Conservation (phyloP, 2,797 vertebrate genomes). For the Aselliscus stoliczkanus region DNA sequence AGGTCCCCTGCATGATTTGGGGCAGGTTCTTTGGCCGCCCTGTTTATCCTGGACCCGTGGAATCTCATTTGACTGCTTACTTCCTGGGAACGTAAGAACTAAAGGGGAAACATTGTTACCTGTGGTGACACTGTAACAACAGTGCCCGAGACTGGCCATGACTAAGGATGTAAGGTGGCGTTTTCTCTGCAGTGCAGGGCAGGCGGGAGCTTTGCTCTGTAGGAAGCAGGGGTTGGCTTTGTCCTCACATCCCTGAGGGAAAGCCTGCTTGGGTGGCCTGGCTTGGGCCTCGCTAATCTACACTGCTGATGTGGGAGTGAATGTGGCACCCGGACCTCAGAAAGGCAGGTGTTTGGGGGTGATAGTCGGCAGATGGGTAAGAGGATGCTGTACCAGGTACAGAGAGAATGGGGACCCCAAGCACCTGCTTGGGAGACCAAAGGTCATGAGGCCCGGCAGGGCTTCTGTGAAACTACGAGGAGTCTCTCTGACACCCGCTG, state of each 20-base stretch:
- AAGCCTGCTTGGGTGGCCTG: not conserved
- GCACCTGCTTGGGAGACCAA: not conserved
- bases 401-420: not conserved
- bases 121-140: not conserved
- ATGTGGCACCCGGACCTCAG: not conserved
- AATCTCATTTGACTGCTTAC: not conserved
- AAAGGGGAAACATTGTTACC: not conserved
- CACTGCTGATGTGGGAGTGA: not conserved
- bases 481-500: accelerated
- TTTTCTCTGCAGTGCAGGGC: not conserved
- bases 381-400: not conserved
- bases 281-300: not conserved
- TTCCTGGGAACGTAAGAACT: not conserved
- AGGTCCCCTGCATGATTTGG: not conserved
- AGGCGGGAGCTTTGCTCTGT: not conserved
- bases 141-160: not conserved
- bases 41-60: not conserved
- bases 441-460: not conserved
- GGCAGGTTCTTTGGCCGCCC: not conserved
- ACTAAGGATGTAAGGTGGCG: not conserved
- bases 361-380: not conserved
- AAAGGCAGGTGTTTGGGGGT: not conserved
- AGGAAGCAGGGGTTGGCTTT: not conserved
- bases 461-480: not conserved
- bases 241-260: not conserved